Conservation (phyloP, 2,113 vertebrate genomes). For the Pteronura brasiliensis region DNA sequence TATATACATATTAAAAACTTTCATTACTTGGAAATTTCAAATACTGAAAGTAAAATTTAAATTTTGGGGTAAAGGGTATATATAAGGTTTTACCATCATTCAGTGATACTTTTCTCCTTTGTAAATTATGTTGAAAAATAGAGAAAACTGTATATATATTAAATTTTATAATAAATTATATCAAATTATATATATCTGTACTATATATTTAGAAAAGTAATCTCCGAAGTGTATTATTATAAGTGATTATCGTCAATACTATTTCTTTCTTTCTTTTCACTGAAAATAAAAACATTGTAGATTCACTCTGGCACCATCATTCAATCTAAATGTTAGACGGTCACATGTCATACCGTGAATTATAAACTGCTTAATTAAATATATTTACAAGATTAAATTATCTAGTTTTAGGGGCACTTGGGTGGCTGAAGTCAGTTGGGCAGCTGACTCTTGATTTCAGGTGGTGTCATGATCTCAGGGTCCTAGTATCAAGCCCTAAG, state of each 20-base stretch:
- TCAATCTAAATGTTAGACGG: neutral
- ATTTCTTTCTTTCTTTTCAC: neutral
- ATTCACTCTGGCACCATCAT: neutral
- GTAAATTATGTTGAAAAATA: neutral
- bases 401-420: neutral
- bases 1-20: neutral
- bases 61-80: slow-evolving; percentile 33
- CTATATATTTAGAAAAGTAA: neutral
- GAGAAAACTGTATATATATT: neutral
- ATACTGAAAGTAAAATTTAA: slow-evolving; percentile 21
- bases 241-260: neutral
- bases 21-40: neutral
- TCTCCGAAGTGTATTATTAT: neutral
- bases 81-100: neutral
- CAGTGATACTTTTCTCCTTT: neutral
- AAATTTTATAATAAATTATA: neutral
- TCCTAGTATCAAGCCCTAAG: neutral
- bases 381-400: slow-evolving; percentile 9
- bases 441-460: neutral
- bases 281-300: neutral
- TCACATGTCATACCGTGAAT: neutral
- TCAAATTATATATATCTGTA: neutral
- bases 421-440: neutral
- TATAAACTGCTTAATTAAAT: neutral
- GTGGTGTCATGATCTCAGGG: neutral